Conservation (phyloP, 2,888 invertebrate species). For the Amblyteles armatorius region DNA sequence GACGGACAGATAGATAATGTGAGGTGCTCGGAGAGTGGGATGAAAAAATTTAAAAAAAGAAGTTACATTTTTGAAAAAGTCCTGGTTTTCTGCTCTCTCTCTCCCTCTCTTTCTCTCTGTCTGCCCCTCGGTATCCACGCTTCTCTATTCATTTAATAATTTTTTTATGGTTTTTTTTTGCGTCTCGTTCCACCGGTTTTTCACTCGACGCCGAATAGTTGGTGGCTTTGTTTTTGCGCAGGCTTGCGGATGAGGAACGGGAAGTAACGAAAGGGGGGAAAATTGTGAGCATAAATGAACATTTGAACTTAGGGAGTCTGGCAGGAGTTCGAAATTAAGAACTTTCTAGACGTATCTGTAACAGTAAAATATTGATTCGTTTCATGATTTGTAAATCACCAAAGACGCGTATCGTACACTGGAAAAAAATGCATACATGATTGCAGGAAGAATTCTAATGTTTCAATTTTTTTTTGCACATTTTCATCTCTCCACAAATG, state of each 20-base stretch:
- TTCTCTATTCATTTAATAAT: neutral
- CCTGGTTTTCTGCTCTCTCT: constrained; percentile 15
- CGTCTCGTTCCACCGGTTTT: neutral
- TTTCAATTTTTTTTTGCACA: too few species aligned
- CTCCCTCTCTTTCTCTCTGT: neutral
- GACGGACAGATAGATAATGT: constrained; percentile 53
- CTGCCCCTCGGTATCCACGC: neutral
- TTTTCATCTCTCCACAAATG: too few species aligned
- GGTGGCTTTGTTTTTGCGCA: neutral
- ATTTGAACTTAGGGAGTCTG: too few species aligned
- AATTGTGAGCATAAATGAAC: neutral
- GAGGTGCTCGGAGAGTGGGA: constrained; percentile 21
- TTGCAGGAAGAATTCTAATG: too few species aligned
- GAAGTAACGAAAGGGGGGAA: neutral
- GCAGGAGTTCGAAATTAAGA: too few species aligned
- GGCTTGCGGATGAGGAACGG: neutral
- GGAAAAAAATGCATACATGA: too few species aligned
- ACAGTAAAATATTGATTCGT: too few species aligned
- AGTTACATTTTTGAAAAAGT: constrained; percentile 41
- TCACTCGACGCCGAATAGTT: neutral
- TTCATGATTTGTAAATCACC: too few species aligned
- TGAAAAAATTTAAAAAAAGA: constrained; percentile 15
- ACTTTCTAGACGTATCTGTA: too few species aligned
- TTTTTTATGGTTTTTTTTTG: neutral
- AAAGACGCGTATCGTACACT: too few species aligned